These are phyloP conservation scores for Muscicapa adusta DNA, from an alignment of 2,113 vertebrate species.

Conservation along the genomic window DNA sequence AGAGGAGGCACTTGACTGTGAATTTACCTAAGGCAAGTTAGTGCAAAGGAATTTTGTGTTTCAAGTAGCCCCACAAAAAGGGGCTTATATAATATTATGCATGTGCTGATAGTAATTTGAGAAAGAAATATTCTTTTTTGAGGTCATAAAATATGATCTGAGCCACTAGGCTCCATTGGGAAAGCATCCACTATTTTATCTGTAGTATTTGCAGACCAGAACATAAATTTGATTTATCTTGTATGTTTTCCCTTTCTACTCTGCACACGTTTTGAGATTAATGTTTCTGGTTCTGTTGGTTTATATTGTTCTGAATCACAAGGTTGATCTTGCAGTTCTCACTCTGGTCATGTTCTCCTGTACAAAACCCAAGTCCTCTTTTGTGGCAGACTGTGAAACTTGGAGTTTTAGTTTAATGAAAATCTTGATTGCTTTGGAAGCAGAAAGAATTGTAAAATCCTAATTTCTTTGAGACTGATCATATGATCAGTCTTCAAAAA, in stretches of 20 bases:
- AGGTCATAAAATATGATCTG: neutral
- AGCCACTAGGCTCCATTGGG: neutral
- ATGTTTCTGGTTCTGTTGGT: neutral
- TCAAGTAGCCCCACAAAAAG: neutral
- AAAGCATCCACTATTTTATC: neutral
- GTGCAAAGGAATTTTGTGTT: conserved; percentile 8
- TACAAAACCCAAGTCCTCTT: neutral
- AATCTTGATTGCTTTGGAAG: neutral
- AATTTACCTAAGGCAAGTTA: neutral
- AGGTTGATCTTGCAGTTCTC: neutral
- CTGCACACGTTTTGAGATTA: neutral
- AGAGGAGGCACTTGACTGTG: neutral
- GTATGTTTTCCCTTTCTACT: neutral
- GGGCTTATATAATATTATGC: neutral
- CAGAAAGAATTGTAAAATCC: neutral
- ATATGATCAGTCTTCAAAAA: neutral
- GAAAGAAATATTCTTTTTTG: neutral
- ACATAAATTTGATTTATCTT: neutral
- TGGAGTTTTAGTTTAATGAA: neutral
- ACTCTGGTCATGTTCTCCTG: neutral
- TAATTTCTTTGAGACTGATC: conserved; percentile 3
- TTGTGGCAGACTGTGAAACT: neutral
- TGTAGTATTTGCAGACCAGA: neutral
- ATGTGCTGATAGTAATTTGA: neutral
- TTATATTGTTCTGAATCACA: neutral